These are phyloP conservation scores for Pachycephus smyrnensis DNA, from an alignment of 2,888 invertebrate genomes.

Conservation along the genomic window DNA sequence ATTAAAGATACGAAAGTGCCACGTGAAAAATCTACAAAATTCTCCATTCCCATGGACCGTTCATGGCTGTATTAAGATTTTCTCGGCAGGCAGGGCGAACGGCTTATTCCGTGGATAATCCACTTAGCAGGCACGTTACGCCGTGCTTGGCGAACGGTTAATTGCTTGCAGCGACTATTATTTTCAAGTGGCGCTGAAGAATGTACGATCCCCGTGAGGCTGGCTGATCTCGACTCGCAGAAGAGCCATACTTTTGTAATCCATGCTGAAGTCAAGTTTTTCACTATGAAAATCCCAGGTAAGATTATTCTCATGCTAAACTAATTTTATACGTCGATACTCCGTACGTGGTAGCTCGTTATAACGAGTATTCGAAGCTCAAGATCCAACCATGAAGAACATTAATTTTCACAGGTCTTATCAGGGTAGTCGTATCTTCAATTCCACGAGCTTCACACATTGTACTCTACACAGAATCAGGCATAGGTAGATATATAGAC, in stretches of 20 bases:
- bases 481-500: no score
- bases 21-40: not conserved
- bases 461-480: no score
- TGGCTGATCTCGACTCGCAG: not conserved
- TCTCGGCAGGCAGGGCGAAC: not conserved
- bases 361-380: conserved; percentile 16
- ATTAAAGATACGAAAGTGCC: no score
- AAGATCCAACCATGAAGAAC: no score
- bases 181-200: conserved; percentile 21
- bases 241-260: conserved; percentile 7
- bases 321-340: conserved; percentile 33
- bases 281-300: not conserved
- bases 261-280: conserved; percentile 1
- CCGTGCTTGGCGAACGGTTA: conserved; percentile 22
- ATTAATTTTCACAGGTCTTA: no score
- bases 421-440: no score
- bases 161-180: conserved; percentile 23
- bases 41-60: not conserved
- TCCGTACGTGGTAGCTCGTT: conserved; percentile 20
- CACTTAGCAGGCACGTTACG: conserved; percentile 10
- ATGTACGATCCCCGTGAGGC: not conserved
- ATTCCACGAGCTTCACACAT: no score
- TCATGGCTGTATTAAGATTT: not conserved
- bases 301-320: conserved; percentile 20
- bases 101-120: conserved; percentile 6